Evolutionary conservation across 2,888 invertebrate genomes (phyloP).

Genomic region (Lacanobia wlatinum): DNA sequence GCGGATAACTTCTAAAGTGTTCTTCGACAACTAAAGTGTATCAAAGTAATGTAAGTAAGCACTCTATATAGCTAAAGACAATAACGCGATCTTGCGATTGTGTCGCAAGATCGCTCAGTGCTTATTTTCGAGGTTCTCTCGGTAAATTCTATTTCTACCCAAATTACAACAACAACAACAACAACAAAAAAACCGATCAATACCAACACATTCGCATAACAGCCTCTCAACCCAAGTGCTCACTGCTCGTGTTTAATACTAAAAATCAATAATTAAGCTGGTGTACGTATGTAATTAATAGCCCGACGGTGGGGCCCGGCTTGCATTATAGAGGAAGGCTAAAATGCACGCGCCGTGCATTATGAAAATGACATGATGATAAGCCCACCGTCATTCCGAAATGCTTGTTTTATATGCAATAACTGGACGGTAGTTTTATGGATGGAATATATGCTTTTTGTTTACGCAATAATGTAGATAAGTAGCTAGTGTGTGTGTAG

Average conservation of each 20-base stretch:
- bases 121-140: no score
- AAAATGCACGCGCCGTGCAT: slow-evolving; percentile 68
- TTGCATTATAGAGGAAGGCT: slow-evolving; percentile 82
- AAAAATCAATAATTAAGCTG: slow-evolving; percentile 90
- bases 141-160: background rate
- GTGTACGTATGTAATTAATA: slow-evolving; percentile 88
- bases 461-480: background rate
- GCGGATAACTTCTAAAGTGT: no score
- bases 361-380: slow-evolving; percentile 71
- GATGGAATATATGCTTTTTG: slow-evolving; percentile 17
- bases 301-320: slow-evolving; percentile 73
- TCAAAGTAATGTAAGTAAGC: no score
- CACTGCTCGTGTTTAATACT: slow-evolving; percentile 82
- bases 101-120: no score
- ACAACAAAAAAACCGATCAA: slow-evolving; percentile 30
- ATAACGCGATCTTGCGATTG: no score
- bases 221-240: slow-evolving; percentile 73
- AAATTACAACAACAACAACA: slow-evolving; percentile 10
- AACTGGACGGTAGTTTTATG: slow-evolving; percentile 37
- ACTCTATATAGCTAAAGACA: no score
- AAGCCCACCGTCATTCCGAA: slow-evolving; percentile 73
- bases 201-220: slow-evolving; percentile 66
- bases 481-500: background rate
- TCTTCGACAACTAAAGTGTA: no score
- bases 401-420: slow-evolving; percentile 63